A percentile compares a stretch with the other conserved stretches of the same genome.
Evolutionary conservation across 2,113 vertebrate genomes (phyloP).

Genomic region (Gopherus flavomarginatus): DNA sequence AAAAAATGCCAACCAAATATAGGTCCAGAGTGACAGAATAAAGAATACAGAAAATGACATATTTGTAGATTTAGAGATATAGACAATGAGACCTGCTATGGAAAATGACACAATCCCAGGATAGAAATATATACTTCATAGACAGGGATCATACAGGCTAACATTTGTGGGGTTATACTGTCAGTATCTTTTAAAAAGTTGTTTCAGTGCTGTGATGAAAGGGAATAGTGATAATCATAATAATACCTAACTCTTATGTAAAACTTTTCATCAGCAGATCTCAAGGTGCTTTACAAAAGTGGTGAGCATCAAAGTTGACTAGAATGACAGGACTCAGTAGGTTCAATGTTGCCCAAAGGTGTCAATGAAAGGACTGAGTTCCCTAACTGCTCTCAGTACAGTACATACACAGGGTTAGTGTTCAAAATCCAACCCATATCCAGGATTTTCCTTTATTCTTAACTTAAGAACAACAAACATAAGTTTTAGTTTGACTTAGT

Average conservation of each 20-base stretch:
- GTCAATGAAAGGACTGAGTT: neutral
- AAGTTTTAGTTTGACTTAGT: neutral
- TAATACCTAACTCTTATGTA: neutral
- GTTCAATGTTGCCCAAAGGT: neutral
- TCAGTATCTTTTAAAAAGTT: neutral
- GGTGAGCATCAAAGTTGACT: neutral
- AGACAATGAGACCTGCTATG: neutral
- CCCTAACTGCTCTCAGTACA: neutral
- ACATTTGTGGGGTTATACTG: neutral
- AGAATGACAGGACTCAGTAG: neutral
- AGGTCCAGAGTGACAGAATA: neutral
- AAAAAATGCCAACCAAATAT: neutral
- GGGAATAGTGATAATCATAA: neutral
- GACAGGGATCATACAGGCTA: neutral
- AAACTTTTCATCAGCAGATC: neutral
- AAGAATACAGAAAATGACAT: neutral
- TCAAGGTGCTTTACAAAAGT: neutral
- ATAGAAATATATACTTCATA: neutral
- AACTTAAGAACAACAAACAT: neutral
- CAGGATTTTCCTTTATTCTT: fast-evolving
- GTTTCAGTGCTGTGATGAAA: neutral
- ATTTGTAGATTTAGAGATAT: neutral
- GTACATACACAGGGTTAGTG: neutral
- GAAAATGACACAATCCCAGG: neutral
- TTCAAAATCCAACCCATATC: neutral